These are phyloP conservation scores for Helogale parvula DNA, from an alignment of 2,113 vertebrate genomes.

Conservation along the genomic window DNA sequence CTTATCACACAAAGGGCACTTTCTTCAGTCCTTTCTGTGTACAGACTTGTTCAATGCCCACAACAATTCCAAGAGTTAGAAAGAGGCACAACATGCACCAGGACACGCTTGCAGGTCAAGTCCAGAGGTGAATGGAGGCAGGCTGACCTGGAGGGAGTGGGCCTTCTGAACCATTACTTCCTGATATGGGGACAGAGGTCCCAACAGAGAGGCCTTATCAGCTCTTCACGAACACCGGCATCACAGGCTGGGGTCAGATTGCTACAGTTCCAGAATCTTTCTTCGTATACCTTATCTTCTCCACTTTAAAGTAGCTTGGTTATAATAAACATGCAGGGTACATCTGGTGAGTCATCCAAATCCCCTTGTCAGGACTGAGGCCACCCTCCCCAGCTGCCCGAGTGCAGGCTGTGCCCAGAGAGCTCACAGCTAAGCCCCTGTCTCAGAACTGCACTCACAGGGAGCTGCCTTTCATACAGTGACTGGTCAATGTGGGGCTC, in stretches of 20 bases:
- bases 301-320: not conserved
- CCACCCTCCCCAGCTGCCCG: not conserved
- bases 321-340: not conserved
- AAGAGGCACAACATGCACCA: not conserved
- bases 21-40: too few species aligned
- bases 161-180: not conserved
- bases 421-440: not conserved
- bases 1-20: not conserved
- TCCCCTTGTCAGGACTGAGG: not conserved
- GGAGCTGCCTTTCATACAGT: not conserved
- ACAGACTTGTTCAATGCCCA: not conserved
- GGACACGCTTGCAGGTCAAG: too few species aligned
- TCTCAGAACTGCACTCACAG: not conserved
- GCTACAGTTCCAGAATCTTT: not conserved
- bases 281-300: not conserved
- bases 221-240: not conserved
- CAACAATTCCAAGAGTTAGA: not conserved
- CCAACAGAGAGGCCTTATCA: not conserved
- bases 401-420: too few species aligned
- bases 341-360: not conserved
- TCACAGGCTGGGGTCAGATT: not conserved
- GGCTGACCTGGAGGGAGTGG: not conserved
- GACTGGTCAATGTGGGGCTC: not conserved
- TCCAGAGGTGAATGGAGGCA: not conserved
- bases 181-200: not conserved